Base-by-base conservation (phyloP, 2,797 vertebrate genomes). In the Varecia variegata region DNA sequence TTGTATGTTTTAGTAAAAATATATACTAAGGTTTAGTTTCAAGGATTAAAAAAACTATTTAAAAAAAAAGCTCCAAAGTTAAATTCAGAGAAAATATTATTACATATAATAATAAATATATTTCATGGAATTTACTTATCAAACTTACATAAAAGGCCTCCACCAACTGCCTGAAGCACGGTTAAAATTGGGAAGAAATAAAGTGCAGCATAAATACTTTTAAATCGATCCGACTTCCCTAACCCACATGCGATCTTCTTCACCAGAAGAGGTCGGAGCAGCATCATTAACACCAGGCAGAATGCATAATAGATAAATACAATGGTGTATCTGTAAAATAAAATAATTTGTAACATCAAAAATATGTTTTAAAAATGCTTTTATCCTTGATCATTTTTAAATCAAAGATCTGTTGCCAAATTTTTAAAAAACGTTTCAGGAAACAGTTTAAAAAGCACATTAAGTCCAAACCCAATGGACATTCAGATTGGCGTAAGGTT, bases 141-240 rank as follows among this genome's bases (percentile, higher is more conserved):
- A 25, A 68, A 99, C 99, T 99, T 98, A 99, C 99, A 99, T 43
- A 99, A 99, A 94, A 99, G 98, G 32, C 99, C 99, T 79, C 99
- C 99, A 7, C 99, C 99, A 12, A 99, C 99, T 0, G 99, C 99
- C 98, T 99, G 99, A 76, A 99, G 99, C 90, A 99, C 99, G 0
- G 99, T 99, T 77, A 99, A 98, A 96, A 99, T 99, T 6, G 99
- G 99, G 97, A 99, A 99, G 98, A 99, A 99, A 98, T 99, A 99
- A 0, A 99, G 99, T 0, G 99, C 99, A 0, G 99, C 99, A 27
- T 99, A 99, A 98, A 99, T 99, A 97, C 99, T 99, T 98, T 99
- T 99, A 97, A 99, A 99, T 35, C 99, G 98, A 87, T 99, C 99
- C 0, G 99, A 99, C 94, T 99, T 99, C 58, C 99, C 99, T 83